Evolutionary conservation across 2,888 invertebrate genomes (phyloP), one percentile per base, ranked within the genome.

Genomic region (Carcina quercana): DNA sequence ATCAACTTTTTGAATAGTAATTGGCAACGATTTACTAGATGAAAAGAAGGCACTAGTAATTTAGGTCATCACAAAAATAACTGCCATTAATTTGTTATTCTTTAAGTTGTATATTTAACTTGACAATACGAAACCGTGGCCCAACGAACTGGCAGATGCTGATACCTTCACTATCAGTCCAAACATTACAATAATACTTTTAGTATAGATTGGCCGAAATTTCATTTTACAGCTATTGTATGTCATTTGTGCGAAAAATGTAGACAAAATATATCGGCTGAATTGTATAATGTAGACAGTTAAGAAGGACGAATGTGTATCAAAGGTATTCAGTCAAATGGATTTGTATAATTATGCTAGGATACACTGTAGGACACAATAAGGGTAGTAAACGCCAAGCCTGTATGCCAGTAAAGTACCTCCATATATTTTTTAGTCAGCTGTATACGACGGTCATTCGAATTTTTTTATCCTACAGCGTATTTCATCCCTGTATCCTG

Each of bases 271-370:
- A 17, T n/a, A 22, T n/a, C n/a, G n/a, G n/a, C n/a, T n/a, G n/a
- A n/a, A n/a, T n/a, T n/a, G n/a, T n/a, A n/a, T n/a, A n/a, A n/a
- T n/a, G n/a, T n/a, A n/a, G n/a, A n/a, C n/a, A n/a, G n/a, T n/a
- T n/a, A n/a, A n/a, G n/a, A n/a, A n/a, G n/a, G n/a, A n/a, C n/a
- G n/a, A n/a, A n/a, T n/a, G n/a, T n/a, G n/a, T n/a, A n/a, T n/a
- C n/a, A n/a, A n/a, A n/a, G n/a, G n/a, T n/a, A n/a, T 11, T 35
- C 45, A 65, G 64, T 61, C 67, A 59, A 66, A 65, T 64, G 64
- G 61, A 58, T 57, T 47, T 45, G 38, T 32, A 39, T 37, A 40
- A 25, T 30, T 37, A 28, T 13, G 13, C 35, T 37, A 33, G 47
- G 12, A 28, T 20, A 28, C 6, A 20, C 13, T 20, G 14, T 21